Conservation (phyloP, 2,888 invertebrate genomes). For the Alloscopus bannaensis region DNA sequence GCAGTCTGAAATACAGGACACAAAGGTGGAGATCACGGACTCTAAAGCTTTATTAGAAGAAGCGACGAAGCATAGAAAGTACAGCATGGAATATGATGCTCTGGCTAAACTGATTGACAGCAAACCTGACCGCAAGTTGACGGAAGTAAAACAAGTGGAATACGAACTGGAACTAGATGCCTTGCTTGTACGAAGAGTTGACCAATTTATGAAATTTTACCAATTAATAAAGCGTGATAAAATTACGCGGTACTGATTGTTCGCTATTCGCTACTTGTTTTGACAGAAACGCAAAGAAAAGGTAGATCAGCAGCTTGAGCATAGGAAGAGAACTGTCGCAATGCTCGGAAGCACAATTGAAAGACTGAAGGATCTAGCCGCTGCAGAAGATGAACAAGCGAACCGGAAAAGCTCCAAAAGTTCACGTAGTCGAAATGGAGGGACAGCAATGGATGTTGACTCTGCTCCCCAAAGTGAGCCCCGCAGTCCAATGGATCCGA, state of each 20-base stretch:
- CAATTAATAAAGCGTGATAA: background rate
- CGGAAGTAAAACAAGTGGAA: conserved; percentile 81
- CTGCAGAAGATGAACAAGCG: conserved; percentile 76
- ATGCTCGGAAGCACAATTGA: conserved; percentile 91
- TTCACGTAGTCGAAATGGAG: conserved; percentile 18
- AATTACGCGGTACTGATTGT: background rate
- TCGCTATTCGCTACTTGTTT: background rate
- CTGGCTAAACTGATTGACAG: conserved; percentile 92
- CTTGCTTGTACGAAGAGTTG: conserved; percentile 77
- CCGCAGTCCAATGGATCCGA: conserved; percentile 51
- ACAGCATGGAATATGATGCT: conserved; percentile 94
- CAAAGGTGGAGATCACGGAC: conserved; percentile 87
- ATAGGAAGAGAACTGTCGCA: conserved; percentile 92
- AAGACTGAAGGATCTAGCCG: conserved; percentile 87
- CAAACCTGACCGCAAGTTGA: conserved; percentile 91
- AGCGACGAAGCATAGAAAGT: conserved; percentile 79
- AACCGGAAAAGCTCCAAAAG: background rate
- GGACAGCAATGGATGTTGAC: conserved; percentile 45
- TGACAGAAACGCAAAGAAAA: conserved; percentile 83
- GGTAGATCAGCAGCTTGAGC: conserved; percentile 85
- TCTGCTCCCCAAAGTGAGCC: conserved; percentile 50
- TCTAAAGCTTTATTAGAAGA: conserved; percentile 80
- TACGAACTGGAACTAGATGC: conserved; percentile 85
- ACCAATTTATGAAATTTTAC: background rate
- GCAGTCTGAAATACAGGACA: conserved; percentile 86